Conservation (phyloP, 1,140 invertebrate genomes). For the Notospermus geniculatus region DNA sequence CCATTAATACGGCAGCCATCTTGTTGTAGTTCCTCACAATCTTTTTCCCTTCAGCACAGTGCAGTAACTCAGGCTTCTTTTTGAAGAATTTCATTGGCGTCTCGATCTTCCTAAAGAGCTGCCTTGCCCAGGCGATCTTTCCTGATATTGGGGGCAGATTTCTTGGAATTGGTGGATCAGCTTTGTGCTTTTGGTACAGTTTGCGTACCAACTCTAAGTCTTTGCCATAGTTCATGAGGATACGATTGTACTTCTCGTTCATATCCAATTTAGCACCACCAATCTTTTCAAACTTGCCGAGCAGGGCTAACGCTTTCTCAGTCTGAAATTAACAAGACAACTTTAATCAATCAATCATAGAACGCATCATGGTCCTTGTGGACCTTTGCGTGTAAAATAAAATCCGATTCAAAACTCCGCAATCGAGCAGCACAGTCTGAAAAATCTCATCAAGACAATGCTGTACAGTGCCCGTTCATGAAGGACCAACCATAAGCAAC, state of each 20-base stretch:
- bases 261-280: slow-evolving; percentile 50
- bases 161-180: slow-evolving; percentile 52
- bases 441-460: too few species aligned
- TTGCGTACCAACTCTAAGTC: slow-evolving; percentile 82
- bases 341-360: too few species aligned
- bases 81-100: slow-evolving; percentile 61
- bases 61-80: slow-evolving; percentile 48
- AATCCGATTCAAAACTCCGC: too few species aligned
- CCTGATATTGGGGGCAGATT: slow-evolving; percentile 58
- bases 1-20: slow-evolving; percentile 55
- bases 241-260: slow-evolving; percentile 77
- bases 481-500: too few species aligned
- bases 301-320: slow-evolving; percentile 52
- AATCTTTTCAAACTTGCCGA: slow-evolving; percentile 55
- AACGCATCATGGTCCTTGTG: too few species aligned
- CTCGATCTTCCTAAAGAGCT: slow-evolving; percentile 58
- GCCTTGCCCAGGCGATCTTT: slow-evolving; percentile 57
- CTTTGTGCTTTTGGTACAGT: slow-evolving; percentile 57
- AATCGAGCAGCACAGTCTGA: too few species aligned
- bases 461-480: too few species aligned
- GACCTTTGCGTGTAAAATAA: too few species aligned
- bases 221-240: slow-evolving; percentile 77
- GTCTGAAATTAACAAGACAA: slow-evolving; percentile 34
- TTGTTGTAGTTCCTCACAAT: slow-evolving; percentile 66
- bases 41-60: slow-evolving; percentile 61